Evolutionary conservation across 1,140 invertebrate species (phyloP), one percentile per base, ranked within the genome.

Genomic region (Episyrphus balteatus): DNA sequence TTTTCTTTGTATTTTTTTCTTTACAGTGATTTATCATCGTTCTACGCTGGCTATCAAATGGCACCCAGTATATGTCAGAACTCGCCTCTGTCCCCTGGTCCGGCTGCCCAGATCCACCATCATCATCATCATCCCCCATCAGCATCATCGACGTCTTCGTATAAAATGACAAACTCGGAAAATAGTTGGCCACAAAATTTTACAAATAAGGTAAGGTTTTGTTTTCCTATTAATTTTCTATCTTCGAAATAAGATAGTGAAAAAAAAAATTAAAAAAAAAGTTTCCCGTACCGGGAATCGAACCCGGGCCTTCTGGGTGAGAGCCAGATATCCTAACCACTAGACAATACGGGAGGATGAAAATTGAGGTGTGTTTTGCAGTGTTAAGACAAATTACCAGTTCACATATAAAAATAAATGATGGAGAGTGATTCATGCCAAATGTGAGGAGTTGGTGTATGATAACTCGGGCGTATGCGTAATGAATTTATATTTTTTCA

Each of bases 241-340:
- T 26, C 8, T 26, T 26, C 3, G 3, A 26, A 21, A 18, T 21
- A 42, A 21, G 21, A 42, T 11, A 11, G 18, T 21, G n/a, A 26
- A 26, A 42, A 9, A 26, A 42, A 42, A 21, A 36, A 36, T 3
- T 5, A 36, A 32, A 43, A 41, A 59, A 69, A 66, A 58, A 55
- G 51, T 48, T 32, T 81, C 78, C 79, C 75, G 75, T 81, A 78
- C 80, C 78, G 78, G 79, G 79, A 82, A 81, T 81, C 78, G 79
- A 82, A 82, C 79, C 78, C 79, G 78, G 78, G 78, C 78, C 79
- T 79, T 74, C 77, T 78, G 77, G 78, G 79, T 81, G 79, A 82
- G 75, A 82, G 78, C 79, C 78, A 79, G 77, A 73, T 80, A 81
- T 81, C 79, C 79, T 82, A 81, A 75, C 79, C 79, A 81, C 78